These are phyloP conservation scores for Cairina moschata DNA, from an alignment of 2,113 vertebrate genomes.

Conservation along the genomic window DNA sequence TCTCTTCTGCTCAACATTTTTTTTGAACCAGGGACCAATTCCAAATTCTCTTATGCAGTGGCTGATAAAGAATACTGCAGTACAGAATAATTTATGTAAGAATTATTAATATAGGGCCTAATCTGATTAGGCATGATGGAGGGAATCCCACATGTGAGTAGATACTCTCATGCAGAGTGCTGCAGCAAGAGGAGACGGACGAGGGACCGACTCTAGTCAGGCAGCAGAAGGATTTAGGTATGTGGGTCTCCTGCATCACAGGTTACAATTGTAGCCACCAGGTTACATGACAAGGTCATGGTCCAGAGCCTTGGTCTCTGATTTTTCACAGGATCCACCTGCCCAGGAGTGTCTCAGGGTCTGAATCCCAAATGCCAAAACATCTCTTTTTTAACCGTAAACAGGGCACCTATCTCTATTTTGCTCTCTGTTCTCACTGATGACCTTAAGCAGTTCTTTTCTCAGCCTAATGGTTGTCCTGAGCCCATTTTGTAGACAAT, in stretches of 20 bases:
- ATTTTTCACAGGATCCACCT: not conserved
- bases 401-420: not conserved
- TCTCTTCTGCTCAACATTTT: not conserved
- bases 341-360: not conserved
- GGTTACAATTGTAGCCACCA: not conserved
- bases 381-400: not conserved
- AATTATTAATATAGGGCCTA: not conserved
- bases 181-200: not conserved
- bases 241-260: not conserved
- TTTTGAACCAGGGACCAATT: not conserved
- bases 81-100: not conserved
- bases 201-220: not conserved
- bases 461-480: not conserved
- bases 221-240: not conserved
- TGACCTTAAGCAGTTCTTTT: not conserved
- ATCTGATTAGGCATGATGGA: not conserved
- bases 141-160: not conserved
- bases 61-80: not conserved
- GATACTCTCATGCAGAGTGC: not conserved
- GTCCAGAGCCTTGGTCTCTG: not conserved
- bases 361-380: not conserved
- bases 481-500: not conserved
- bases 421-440: not conserved
- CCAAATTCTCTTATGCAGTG: not conserved
- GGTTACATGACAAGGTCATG: not conserved